These are phyloP conservation scores for Graptemys geographica DNA, from an alignment of 2,797 vertebrate species.

Conservation along the genomic window DNA sequence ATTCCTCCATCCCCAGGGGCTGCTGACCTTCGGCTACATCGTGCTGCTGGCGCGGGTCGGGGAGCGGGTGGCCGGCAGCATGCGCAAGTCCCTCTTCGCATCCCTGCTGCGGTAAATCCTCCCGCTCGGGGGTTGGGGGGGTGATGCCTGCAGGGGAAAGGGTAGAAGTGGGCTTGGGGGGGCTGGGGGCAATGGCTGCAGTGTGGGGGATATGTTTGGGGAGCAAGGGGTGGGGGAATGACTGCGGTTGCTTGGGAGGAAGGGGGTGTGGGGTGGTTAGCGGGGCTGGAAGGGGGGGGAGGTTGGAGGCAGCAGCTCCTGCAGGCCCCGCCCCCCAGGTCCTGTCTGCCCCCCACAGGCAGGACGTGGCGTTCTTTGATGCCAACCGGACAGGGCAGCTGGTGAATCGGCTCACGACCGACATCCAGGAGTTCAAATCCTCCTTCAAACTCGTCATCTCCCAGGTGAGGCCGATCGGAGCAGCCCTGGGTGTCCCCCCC, in stretches of 20 bases:
- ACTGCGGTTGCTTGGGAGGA: no score
- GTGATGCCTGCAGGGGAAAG: neutral
- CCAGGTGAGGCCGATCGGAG: constrained; percentile 82
- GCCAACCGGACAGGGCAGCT: constrained; percentile 93
- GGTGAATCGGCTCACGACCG: constrained; percentile 92
- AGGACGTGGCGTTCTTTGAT: constrained; percentile 96
- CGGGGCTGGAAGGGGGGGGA: neutral
- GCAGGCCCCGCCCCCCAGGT: no score
- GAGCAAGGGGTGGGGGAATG: neutral
- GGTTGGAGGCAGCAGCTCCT: no score
- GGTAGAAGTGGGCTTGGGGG: no score
- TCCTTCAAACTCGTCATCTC: constrained; percentile 96
- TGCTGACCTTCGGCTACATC: constrained; percentile 94
- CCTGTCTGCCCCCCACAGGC: constrained; percentile 73
- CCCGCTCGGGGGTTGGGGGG: accelerated
- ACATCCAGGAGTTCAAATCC: constrained; percentile 98
- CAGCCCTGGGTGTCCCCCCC: neutral
- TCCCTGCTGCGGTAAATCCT: constrained; percentile 86
- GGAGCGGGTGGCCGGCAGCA: constrained; percentile 90
- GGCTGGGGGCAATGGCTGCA: no score
- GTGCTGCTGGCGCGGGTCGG: constrained; percentile 91
- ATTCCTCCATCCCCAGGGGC: constrained; percentile 80
- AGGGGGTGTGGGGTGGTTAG: no score
- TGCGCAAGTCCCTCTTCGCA: constrained; percentile 92
- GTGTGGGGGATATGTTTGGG: no score